phyloP scores from a whole-genome alignment of 2,888 invertebrate genomes.

The Cephus pulcher region DNA sequence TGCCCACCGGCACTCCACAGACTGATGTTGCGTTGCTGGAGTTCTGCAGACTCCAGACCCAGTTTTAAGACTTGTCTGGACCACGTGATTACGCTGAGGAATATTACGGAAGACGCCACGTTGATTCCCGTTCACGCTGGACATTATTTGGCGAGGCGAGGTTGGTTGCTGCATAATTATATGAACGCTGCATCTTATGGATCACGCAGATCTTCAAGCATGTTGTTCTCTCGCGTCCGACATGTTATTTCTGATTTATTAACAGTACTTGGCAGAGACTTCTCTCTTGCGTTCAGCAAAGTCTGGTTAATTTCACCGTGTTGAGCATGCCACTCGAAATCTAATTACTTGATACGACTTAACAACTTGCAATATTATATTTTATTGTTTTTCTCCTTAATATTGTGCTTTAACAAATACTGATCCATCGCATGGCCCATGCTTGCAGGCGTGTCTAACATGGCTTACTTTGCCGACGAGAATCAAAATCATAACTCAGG shows the following conservation, averaged over 20 bases:
- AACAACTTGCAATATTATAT: neutral
- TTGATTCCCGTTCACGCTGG: conserved; percentile 59
- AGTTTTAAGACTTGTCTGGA: conserved; percentile 86
- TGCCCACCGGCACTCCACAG: conserved; percentile 88
- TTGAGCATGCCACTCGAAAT: neutral
- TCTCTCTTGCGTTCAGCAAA: neutral
- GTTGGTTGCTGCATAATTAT: conserved; percentile 33
- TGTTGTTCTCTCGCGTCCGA: neutral
- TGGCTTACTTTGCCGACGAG: conserved; percentile 82
- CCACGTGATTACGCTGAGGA: conserved; percentile 55
- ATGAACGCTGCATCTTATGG: neutral
- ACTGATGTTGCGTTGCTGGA: conserved; percentile 91
- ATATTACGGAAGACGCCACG: conserved; percentile 53
- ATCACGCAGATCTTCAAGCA: neutral
- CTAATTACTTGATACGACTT: neutral
- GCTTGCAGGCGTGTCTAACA: conserved; percentile 79
- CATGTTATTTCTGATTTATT: neutral
- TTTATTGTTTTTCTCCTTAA: neutral
- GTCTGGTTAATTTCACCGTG: neutral
- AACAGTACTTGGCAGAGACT: neutral
- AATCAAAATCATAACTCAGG: conserved; percentile 74
- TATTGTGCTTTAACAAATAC: conserved; percentile 36
- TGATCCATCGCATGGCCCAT: conserved; percentile 66
- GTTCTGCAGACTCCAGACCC: conserved; percentile 84
- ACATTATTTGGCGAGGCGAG: conserved; percentile 57